Conservation (phyloP, 1,140 invertebrate species). For the Anthonomus grandis region DNA sequence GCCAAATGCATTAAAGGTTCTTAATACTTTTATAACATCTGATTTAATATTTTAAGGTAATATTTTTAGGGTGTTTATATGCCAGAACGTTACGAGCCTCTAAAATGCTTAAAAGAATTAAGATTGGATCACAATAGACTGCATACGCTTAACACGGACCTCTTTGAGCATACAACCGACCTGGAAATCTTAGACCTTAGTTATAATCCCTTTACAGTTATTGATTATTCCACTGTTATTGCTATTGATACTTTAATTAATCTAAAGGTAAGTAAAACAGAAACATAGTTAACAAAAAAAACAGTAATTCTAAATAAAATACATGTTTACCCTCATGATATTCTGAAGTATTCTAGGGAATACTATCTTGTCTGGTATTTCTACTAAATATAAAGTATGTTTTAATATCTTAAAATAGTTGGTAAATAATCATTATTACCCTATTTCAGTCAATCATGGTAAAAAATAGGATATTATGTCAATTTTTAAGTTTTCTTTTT, state of each 20-base stretch:
- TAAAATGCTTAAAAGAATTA: slow-evolving; percentile 58
- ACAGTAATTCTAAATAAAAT: no score
- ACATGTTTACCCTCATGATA: no score
- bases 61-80: slow-evolving; percentile 55
- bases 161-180: slow-evolving; percentile 64
- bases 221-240: slow-evolving; percentile 58
- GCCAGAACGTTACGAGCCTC: slow-evolving; percentile 45
- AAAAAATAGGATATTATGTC: no score
- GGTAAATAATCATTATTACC: no score
- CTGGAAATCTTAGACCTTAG: slow-evolving; percentile 65
- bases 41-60: neutral
- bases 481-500: no score
- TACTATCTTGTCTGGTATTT: no score
- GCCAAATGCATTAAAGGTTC: slow-evolving; percentile 67
- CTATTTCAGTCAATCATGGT: no score
- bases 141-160: slow-evolving; percentile 61
- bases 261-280: slow-evolving; percentile 57
- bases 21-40: no score
- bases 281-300: no score
- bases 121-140: slow-evolving; percentile 64
- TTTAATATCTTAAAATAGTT: no score
- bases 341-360: no score
- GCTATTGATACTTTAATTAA: slow-evolving; percentile 61
- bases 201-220: slow-evolving; percentile 61
- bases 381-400: no score